Base-by-base conservation (phyloP, 2,113 vertebrate species). In the Anas platyrhynchos region DNA sequence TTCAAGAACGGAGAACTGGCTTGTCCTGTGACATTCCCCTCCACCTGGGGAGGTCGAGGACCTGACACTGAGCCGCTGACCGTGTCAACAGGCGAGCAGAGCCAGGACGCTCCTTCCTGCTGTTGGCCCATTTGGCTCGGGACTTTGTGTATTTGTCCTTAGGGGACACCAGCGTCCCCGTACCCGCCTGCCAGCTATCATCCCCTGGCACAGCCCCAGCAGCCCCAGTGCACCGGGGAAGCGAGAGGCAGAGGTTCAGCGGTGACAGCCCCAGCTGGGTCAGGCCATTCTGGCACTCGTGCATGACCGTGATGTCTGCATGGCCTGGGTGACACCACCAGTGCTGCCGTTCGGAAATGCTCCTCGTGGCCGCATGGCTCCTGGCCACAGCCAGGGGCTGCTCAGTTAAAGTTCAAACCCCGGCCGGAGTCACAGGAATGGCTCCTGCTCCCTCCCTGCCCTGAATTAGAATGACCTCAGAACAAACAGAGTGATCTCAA, bases 361-460 rank as follows among this genome's bases (percentile, higher is more conserved):
- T 46, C 31, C 83, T 44, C 1, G 0, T 65, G 66, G 46, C 73
- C 55, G 16, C 20, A 10, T 75, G 81, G 84, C 96, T n/a, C 13
- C 41, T 54, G 72, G 86, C 78, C 93, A 82, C 67, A n/a, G 61
- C 34, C 55, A 56, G 65, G 67, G 0, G 2, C 34, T 0, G 0
- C 58, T 50, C 62, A 31, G 93, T 95, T 94, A 92, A 94, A 91
- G 74, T 94, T 94, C 89, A 96, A 96, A 84, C 93, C 9, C 22
- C 34, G 25, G 59, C 61, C 44, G 62, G 32, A 75, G 80, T 81
- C 80, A 88, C 93, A 86, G 75, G 36, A 21, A 0, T n/a, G 63
- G 18, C 22, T 73, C 41, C 63, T 56, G 52, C 43, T 84, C 69
- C 44, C 58, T 86, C 78, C 62, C 86, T 68, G 67, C 58, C 72